Conservation (phyloP, 2,888 invertebrate genomes). For the Sminthurides aquaticus region DNA sequence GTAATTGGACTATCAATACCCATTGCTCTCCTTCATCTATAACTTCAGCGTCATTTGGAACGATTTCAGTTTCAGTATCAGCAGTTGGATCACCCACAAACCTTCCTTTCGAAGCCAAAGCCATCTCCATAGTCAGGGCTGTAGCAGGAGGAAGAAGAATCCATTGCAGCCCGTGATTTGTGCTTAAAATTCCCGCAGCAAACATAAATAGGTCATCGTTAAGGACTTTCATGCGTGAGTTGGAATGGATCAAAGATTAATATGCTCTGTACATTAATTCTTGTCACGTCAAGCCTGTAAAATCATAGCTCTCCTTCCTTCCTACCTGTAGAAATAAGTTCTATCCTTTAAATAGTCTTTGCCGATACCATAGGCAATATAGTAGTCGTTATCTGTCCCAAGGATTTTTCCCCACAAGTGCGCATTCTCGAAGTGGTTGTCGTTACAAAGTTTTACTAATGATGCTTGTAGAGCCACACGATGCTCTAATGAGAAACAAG, state of each 20-base stretch:
- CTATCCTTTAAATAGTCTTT: constrained; percentile 64
- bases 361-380: constrained; percentile 69
- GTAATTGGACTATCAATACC: no score
- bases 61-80: constrained; percentile 36
- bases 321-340: constrained; percentile 67
- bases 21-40: constrained; percentile 39
- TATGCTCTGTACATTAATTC: no score
- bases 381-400: constrained; percentile 70
- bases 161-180: constrained; percentile 38
- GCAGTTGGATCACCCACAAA: constrained; percentile 41
- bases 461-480: constrained; percentile 64
- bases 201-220: no score
- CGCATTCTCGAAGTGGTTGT: constrained; percentile 72
- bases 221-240: no score
- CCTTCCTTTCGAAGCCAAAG: constrained; percentile 33
- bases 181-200: constrained; percentile 23
- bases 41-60: constrained; percentile 34
- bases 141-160: constrained; percentile 34
- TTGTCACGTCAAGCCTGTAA: no score
- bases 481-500: constrained; percentile 65
- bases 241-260: no score
- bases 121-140: constrained; percentile 27
- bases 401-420: constrained; percentile 82
- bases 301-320: no score
- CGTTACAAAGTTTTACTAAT: constrained; percentile 66